Evolutionary conservation across 2,888 invertebrate genomes (phyloP), one percentile per base, ranked within the genome.

Genomic region (Leptinotarsa haldemani): DNA sequence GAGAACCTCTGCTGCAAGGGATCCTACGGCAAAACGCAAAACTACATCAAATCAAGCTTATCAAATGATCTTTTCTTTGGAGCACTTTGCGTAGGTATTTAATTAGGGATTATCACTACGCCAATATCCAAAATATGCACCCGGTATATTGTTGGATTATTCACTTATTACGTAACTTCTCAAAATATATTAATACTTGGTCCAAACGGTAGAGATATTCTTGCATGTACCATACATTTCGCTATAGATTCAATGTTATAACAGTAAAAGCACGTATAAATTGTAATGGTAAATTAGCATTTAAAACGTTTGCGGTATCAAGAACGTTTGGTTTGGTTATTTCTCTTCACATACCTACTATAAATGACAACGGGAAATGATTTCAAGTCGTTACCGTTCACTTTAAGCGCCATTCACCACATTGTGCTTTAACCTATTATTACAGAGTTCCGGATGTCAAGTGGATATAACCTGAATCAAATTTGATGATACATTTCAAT

Each of bases 241-340:
- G 15, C 40, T 40, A 50, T n/a, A n/a, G n/a, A 61, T 22, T 20
- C 1, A 61, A 7, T n/a, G 61, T 40, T 61, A 61, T 61, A 61
- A 61, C 61, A 61, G 61, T 61, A 61, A 40, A 61, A 61, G 12
- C 30, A 40, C 16, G 61, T 30, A 61, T n/a, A 61, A 40, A 61
- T 61, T 61, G n/a, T 30, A 61, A 61, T 16, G n/a, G 61, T 40
- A 30, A 56, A 56, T 18, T 56, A 56, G 30, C 61, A 61, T 61
- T 7, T n/a, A 30, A 30, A 61, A 61, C 18, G 61, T 18, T 30
- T 15, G 30, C 30, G 18, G 30, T 40, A 30, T n/a, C 25, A 18
- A 56, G 20, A 56, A 56, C 5, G n/a, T 22, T 56, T 40, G 20
- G 22, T 56, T 20, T 56, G 25, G 7, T 22, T 56, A 22, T 22